Conservation (phyloP, 2,113 vertebrate genomes). For the Lagopus leucura region DNA sequence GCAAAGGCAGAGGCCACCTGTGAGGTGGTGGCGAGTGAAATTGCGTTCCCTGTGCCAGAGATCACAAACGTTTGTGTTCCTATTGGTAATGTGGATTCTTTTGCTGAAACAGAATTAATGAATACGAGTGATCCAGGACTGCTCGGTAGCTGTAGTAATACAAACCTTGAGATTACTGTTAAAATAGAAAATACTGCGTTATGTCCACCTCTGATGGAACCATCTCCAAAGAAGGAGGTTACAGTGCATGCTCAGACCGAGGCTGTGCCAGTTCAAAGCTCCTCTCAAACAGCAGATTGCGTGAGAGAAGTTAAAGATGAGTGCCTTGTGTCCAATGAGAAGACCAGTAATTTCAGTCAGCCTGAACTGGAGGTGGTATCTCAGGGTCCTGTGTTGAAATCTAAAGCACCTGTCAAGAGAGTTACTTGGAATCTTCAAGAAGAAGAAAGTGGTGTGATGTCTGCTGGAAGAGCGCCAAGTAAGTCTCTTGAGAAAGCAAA, state of each 20-base stretch:
- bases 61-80: conserved; percentile 59
- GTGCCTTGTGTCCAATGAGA: conserved; percentile 3
- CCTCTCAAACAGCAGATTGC: neutral
- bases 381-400: conserved; percentile 68
- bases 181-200: conserved; percentile 59
- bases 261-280: neutral
- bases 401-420: conserved; percentile 88
- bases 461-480: conserved; percentile 83
- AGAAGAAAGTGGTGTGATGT: conserved; percentile 60
- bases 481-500: conserved; percentile 60
- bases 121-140: neutral
- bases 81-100: conserved; percentile 47
- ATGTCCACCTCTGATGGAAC: conserved; percentile 49
- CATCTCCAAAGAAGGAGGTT: conserved; percentile 41
- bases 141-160: conserved; percentile 29
- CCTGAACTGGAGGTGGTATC: conserved; percentile 55
- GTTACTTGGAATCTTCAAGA: conserved; percentile 97
- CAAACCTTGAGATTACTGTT: conserved; percentile 62
- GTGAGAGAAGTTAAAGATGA: conserved; percentile 48
- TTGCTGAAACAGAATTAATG: conserved; percentile 37
- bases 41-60: conserved; percentile 35
- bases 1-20: conserved; percentile 50
- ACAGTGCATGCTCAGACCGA: conserved; percentile 26
- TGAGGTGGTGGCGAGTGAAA: conserved; percentile 45
- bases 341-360: conserved; percentile 17